phyloP scores from a whole-genome alignment of 1,140 invertebrate species.

The Bradynema listronoti region DNA sequence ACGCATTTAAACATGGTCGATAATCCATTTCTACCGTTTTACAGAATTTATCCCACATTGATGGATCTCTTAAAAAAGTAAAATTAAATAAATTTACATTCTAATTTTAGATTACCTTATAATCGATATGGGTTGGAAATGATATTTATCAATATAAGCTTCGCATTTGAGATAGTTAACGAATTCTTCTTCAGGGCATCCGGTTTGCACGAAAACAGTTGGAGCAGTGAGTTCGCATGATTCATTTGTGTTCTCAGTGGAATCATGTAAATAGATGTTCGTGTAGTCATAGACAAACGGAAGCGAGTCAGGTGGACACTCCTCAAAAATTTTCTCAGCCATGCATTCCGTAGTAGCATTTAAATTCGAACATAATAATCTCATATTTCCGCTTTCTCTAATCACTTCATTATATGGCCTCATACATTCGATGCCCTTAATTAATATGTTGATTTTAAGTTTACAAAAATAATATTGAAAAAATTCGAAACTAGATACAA shows the following conservation, averaged over 20 bases:
- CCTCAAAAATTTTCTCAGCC: not conserved
- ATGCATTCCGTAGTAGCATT: not conserved
- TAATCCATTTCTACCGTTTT: slow-evolving; percentile 29
- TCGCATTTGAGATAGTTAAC: slow-evolving; percentile 42
- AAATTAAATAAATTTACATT: not conserved
- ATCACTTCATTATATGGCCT: slow-evolving; percentile 2
- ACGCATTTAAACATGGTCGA: slow-evolving; percentile 37
- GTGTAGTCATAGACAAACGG: slow-evolving; percentile 41
- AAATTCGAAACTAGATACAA: not conserved
- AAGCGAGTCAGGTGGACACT: slow-evolving; percentile 41
- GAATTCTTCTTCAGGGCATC: slow-evolving; percentile 45
- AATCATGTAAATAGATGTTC: slow-evolving; percentile 39
- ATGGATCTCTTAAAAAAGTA: slow-evolving; percentile 29
- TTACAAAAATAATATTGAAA: not conserved
- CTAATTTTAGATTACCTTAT: slow-evolving; percentile 37
- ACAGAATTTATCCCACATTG: slow-evolving; percentile 50
- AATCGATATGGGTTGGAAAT: slow-evolving; percentile 41
- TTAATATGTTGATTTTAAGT: not conserved
- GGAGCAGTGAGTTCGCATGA: slow-evolving; percentile 29
- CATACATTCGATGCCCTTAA: slow-evolving; percentile 31
- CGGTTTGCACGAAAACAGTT: slow-evolving; percentile 46
- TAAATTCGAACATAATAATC: slow-evolving; percentile 20
- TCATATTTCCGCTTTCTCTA: slow-evolving; percentile 23
- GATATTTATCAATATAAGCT: slow-evolving; percentile 34
- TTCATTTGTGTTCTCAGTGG: slow-evolving; percentile 7